These are phyloP conservation scores for Phrynocephalus guinanensis DNA, from an alignment of 2,797 vertebrate species.

Conservation along the genomic window DNA sequence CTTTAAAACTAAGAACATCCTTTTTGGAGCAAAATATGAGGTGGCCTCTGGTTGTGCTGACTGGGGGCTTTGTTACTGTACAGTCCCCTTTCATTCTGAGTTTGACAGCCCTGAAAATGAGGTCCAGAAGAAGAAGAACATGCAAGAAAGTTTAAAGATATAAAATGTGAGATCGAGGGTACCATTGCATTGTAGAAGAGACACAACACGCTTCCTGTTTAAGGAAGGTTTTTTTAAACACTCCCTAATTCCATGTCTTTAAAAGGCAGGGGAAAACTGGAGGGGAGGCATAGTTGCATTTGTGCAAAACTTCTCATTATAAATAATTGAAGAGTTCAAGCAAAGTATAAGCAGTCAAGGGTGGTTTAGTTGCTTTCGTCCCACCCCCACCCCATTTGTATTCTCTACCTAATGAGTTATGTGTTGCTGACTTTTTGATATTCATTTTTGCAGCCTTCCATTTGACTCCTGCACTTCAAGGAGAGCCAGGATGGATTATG, in stretches of 20 bases:
- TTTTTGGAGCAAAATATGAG: neutral
- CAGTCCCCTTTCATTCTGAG: neutral
- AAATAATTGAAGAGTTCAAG: neutral
- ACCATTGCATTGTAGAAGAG: neutral
- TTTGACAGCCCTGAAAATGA: neutral
- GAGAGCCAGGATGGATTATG: slow-evolving; percentile 26
- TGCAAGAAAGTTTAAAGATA: neutral
- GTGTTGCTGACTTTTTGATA: slow-evolving; percentile 20
- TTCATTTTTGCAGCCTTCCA: slow-evolving; percentile 32
- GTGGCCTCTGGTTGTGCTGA: too few relatives aligned
- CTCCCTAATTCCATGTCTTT: neutral
- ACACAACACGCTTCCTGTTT: neutral
- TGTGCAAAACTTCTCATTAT: neutral
- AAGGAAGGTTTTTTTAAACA: neutral
- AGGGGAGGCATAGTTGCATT: neutral
- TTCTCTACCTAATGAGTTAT: slow-evolving; percentile 23
- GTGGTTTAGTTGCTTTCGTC: neutral
- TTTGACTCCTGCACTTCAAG: slow-evolving; percentile 33
- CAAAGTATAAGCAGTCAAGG: neutral
- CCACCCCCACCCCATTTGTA: neutral
- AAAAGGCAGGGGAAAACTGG: neutral
- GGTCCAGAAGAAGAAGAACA: neutral
- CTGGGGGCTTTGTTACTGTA: neutral
- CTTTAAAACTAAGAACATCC: neutral
- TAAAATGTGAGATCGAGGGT: neutral